These are phyloP conservation scores for Cottus gobio DNA, from an alignment of 2,113 vertebrate genomes.

Conservation along the genomic window DNA sequence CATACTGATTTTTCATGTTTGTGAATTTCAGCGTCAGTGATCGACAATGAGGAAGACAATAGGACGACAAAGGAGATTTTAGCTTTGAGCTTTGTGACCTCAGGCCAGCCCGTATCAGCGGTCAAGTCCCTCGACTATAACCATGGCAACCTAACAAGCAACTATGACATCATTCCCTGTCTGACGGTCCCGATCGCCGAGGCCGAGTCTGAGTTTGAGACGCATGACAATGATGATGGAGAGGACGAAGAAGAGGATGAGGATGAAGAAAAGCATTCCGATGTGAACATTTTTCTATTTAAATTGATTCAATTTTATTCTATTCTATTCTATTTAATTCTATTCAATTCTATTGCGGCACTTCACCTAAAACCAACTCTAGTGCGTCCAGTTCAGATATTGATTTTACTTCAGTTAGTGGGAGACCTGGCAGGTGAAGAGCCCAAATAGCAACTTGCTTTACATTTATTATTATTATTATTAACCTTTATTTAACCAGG, in stretches of 20 bases:
- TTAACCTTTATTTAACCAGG: neutral
- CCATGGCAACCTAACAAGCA: constrained; percentile 40
- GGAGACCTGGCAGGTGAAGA: no score
- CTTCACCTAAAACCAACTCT: neutral
- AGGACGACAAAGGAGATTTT: constrained; percentile 41
- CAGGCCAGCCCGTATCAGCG: constrained; percentile 72
- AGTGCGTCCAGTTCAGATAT: neutral
- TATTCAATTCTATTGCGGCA: neutral
- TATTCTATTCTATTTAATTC: neutral
- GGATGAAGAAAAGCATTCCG: constrained; percentile 59
- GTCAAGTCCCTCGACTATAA: neutral
- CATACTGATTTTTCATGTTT: neutral
- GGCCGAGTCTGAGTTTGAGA: constrained; percentile 89
- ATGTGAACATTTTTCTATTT: constrained; percentile 26
- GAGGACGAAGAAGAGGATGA: constrained; percentile 73
- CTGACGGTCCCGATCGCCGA: constrained; percentile 92
- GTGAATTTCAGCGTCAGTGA: neutral
- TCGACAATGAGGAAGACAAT: constrained; percentile 3
- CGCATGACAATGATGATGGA: constrained; percentile 81
- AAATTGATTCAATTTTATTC: neutral
- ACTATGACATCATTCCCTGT: constrained; percentile 70
- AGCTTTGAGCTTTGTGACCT: constrained; percentile 41
- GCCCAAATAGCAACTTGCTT: neutral
- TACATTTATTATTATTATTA: neutral
- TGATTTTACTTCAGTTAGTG: no score